Percentiles rank a stretch among this genome's conserved stretches.
Evolutionary conservation across 1,140 invertebrate species (phyloP).

Genomic region (Drosophila elegans): DNA sequence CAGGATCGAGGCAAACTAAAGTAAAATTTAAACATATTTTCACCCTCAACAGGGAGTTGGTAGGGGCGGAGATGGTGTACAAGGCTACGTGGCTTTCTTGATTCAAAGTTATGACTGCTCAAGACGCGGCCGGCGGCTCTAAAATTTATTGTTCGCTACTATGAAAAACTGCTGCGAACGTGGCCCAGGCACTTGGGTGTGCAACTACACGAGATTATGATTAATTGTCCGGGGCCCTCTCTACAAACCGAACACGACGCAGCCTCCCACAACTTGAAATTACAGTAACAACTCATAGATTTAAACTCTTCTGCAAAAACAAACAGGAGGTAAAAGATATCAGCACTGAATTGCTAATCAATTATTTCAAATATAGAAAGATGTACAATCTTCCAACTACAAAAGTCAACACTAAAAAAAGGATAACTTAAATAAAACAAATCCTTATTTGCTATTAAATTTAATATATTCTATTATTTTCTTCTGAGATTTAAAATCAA

Average conservation of each 20-base stretch:
- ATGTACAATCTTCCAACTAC: too few relatives aligned
- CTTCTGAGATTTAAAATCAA: too few relatives aligned
- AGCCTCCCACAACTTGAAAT: slow-evolving; percentile 3
- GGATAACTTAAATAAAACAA: too few relatives aligned
- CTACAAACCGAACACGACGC: slow-evolving; percentile 11
- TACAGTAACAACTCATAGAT: slow-evolving; percentile 1
- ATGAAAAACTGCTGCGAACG: slow-evolving; percentile 73
- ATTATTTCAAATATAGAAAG: too few relatives aligned
- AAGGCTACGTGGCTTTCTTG: slow-evolving; percentile 55
- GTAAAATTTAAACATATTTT: slow-evolving; percentile 71
- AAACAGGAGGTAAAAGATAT: not conserved
- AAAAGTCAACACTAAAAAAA: too few relatives aligned
- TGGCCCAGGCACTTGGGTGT: slow-evolving; percentile 66
- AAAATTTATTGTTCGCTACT: slow-evolving; percentile 72
- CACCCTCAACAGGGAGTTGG: slow-evolving; percentile 17
- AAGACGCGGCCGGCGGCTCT: slow-evolving; percentile 65
- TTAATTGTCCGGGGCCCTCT: slow-evolving; percentile 59
- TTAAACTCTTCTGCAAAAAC: not conserved
- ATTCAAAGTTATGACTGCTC: slow-evolving; percentile 74
- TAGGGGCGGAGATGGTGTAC: not conserved
- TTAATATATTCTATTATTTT: not conserved
- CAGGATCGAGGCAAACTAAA: slow-evolving; percentile 53
- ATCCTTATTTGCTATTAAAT: not conserved
- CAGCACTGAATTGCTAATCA: too few relatives aligned
- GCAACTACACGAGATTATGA: slow-evolving; percentile 76